These are phyloP conservation scores for Patiria pectinifera DNA, from an alignment of 53 echinoderm and acorn worm species.

Conservation along the genomic window DNA sequence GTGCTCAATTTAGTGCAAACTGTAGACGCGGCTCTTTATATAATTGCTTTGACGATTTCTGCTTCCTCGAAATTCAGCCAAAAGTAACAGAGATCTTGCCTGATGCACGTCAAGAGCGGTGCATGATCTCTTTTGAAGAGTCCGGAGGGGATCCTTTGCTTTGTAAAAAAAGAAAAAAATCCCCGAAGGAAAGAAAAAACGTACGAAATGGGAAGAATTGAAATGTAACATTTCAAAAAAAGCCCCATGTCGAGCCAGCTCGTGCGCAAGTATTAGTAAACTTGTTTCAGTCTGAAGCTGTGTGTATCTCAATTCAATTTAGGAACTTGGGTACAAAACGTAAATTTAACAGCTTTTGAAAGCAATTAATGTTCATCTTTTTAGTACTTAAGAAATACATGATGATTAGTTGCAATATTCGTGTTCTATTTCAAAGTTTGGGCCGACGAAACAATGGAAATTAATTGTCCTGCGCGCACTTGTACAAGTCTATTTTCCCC, in stretches of 20 bases:
- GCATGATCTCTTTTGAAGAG: constrained; percentile 7
- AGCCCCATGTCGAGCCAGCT: background rate
- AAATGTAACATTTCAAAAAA: background rate
- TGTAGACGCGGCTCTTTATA: background rate
- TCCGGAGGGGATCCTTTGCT: constrained; percentile 13
- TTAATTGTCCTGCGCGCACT: background rate
- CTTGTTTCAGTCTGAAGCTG: constrained; percentile 3
- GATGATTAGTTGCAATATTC: background rate
- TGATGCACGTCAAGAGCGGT: constrained; percentile 32
- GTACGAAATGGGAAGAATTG: background rate
- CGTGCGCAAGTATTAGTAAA: constrained; percentile 32
- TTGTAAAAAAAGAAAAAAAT: background rate
- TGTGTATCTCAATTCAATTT: background rate
- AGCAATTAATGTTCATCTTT: background rate
- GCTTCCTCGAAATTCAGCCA: constrained; percentile 30
- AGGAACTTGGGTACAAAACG: background rate
- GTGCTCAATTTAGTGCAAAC: background rate
- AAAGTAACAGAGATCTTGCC: constrained; percentile 12
- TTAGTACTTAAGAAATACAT: background rate
- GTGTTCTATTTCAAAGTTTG: background rate
- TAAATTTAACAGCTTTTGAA: background rate
- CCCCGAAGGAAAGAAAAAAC: background rate
- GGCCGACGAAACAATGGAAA: background rate
- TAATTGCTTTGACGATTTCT: constrained; percentile 6
- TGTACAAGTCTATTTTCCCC: background rate